Evolutionary conservation across 2,797 vertebrate genomes (phyloP).

Genomic region (Artibeus jamaicensis): DNA sequence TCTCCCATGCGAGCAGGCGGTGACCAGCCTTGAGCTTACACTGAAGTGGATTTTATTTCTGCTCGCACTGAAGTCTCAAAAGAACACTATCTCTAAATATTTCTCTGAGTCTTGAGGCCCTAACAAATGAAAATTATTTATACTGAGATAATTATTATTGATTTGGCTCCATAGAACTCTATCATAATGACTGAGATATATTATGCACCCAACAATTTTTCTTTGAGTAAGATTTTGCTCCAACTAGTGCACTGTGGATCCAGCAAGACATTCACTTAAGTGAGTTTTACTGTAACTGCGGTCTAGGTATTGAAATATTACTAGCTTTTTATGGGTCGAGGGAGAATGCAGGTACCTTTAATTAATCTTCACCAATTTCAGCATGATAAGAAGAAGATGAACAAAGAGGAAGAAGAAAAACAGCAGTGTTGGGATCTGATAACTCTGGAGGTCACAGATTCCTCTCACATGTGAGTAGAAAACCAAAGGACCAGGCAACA

Average conservation of each 20-base stretch:
- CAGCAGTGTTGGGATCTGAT: not conserved
- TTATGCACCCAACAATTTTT: not conserved
- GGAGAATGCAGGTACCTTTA: not conserved
- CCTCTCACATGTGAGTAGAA: not conserved
- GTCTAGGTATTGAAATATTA: not conserved
- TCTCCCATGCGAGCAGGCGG: not conserved
- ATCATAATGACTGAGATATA: not conserved
- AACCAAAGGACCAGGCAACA: not conserved
- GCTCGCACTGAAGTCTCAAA: conserved; percentile 4
- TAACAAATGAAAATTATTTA: conserved; percentile 33
- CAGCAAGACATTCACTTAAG: not conserved
- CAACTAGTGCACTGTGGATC: not conserved
- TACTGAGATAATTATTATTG: conserved; percentile 39
- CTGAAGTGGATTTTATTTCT: not conserved
- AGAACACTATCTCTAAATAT: not conserved
- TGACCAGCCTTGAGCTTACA: not conserved
- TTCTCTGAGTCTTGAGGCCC: not conserved
- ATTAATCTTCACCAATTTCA: conserved; percentile 8
- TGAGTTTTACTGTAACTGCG: not conserved
- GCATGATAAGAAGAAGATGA: not conserved
- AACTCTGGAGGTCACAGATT: not conserved
- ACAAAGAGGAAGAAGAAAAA: not conserved
- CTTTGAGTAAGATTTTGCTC: not conserved
- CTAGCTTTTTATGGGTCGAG: not conserved
- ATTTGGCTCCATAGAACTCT: conserved; percentile 27